Conservation (phyloP, 1,140 invertebrate species). For the Eumeta japonica region DNA sequence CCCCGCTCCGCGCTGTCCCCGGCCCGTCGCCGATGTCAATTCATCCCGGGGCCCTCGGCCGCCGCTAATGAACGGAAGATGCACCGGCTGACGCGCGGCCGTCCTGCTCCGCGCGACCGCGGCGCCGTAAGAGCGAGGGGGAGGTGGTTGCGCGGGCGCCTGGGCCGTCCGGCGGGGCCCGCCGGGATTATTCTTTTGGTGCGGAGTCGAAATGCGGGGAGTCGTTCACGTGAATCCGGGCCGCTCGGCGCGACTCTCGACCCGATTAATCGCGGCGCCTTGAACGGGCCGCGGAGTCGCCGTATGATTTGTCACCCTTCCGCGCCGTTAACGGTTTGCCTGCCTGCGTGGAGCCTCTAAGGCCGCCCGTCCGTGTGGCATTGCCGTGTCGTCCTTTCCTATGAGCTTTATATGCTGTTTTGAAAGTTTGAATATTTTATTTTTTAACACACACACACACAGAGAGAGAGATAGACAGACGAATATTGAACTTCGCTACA, state of each 20-base stretch:
- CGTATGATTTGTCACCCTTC: too few species aligned
- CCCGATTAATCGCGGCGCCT: conserved; percentile 33
- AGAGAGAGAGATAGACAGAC: too few species aligned
- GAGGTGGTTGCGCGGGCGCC: conserved; percentile 21
- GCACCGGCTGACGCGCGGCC: conserved; percentile 29
- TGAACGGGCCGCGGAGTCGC: background rate
- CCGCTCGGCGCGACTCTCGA: conserved; percentile 38
- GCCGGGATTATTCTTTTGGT: conserved; percentile 50
- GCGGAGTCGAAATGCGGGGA: conserved; percentile 43
- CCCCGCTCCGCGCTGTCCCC: conserved; percentile 15
- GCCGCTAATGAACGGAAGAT: conserved; percentile 53
- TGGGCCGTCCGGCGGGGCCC: conserved; percentile 30
- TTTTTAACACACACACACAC: too few species aligned
- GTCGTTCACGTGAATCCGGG: conserved; percentile 47
- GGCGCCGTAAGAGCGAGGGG: conserved; percentile 25
- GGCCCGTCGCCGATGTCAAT: conserved; percentile 45
- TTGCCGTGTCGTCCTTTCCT: too few species aligned
- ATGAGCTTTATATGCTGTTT: too few species aligned
- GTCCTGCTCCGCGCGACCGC: conserved; percentile 29
- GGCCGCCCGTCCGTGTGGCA: too few species aligned
- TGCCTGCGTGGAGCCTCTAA: too few species aligned
- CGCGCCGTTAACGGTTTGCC: too few species aligned
- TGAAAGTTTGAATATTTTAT: too few species aligned
- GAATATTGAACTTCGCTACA: too few species aligned
- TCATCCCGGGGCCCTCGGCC: conserved; percentile 43